These are phyloP conservation scores for Ranitomeya imitator DNA, from an alignment of 2,113 vertebrate genomes.

Conservation along the genomic window DNA sequence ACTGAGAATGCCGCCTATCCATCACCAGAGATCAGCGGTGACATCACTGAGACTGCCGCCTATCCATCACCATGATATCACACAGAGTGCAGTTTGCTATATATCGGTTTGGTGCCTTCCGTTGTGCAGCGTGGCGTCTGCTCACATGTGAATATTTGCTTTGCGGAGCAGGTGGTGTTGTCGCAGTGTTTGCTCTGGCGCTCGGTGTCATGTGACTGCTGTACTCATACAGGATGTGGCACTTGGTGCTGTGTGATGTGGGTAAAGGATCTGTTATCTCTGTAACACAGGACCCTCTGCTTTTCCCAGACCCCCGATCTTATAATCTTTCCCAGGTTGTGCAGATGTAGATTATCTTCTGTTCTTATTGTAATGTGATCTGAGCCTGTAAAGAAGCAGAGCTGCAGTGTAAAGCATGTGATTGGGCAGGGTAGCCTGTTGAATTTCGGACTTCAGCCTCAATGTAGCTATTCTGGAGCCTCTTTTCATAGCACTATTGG, in stretches of 20 bases:
- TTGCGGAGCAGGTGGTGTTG: background rate
- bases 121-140: background rate
- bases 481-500: too few relatives aligned
- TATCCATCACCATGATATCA: background rate
- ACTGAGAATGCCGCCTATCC: background rate
- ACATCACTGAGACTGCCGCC: background rate
- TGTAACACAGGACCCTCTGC: too few relatives aligned
- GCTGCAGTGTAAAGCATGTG: background rate
- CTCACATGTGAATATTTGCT: background rate
- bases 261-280: too few relatives aligned
- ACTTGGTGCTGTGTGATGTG: too few relatives aligned
- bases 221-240: background rate
- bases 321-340: too few relatives aligned
- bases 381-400: background rate
- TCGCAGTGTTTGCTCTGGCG: background rate
- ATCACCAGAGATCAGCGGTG: background rate
- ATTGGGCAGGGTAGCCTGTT: too few relatives aligned
- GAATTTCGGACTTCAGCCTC: background rate
- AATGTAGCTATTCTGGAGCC: background rate
- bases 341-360: too few relatives aligned
- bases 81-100: background rate
- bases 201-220: background rate
- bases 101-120: too few relatives aligned
- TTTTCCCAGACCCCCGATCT: too few relatives aligned
- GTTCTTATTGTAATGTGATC: too few relatives aligned